Evolutionary conservation across 2,113 vertebrate species (phyloP), one percentile per base, ranked within the genome.

Genomic region (Monopterus albus): DNA sequence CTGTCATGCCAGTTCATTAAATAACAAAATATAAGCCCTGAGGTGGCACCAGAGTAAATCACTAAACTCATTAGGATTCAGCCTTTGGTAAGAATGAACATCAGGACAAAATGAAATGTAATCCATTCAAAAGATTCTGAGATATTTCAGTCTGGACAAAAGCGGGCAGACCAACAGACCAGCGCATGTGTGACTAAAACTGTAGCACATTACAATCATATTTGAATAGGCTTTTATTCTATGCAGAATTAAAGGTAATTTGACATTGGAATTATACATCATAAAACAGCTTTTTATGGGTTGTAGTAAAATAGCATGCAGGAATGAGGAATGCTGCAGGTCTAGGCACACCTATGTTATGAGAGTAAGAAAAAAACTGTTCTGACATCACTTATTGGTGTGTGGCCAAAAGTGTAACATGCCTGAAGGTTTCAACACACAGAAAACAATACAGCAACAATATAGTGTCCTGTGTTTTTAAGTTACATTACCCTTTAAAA

Each of bases 401-500:
- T 53, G n/a, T 25, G 18, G 29, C n/a, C 25, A 28, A 18, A 39
- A 28, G 7, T 18, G 6, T 2, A 8, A 59, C 25, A 59, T 15
- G 5, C 56, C 39, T 25, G 5, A 45, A 38, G 2, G 3, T 29
- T 38, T 62, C 28, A 61, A 23, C 15, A 26, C n/a, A 21, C 12
- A 39, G 4, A 28, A n/a, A 52, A 4, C 9, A 50, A 40, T 35
- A 25, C 26, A 3, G 26, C 7, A 28, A 58, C 5, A 39, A n/a
- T 36, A n/a, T n/a, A n/a, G n/a, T n/a, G 12, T 14, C 13, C 15
- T 21, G 3, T 31, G 42, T n/a, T 18, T 23, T 14, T 47, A 5
- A 60, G 18, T 39, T 61, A 58, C 43, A 38, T 70, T 28, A 31
- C 50, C 35, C 13, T 42, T 33, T 33, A 38, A 55, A 2, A 8